Evolutionary conservation across 2,113 vertebrate species (phyloP), one percentile per base, ranked within the genome.

Genomic region (Pollachius pollachius): DNA sequence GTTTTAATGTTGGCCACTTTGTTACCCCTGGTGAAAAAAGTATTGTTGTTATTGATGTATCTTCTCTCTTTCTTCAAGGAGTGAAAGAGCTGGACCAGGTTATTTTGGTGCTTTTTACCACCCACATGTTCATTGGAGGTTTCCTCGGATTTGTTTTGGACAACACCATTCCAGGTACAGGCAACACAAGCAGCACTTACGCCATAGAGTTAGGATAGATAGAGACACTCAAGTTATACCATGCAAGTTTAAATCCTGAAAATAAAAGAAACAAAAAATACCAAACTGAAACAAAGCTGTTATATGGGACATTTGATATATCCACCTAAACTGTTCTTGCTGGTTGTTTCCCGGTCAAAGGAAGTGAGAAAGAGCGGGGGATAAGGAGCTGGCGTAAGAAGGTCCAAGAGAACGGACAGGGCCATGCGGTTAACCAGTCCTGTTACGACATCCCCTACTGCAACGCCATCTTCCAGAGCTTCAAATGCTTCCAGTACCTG

Each of bases 91-190:
- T 93, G 59, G 92, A 94, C 77, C 92, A 93, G 59, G 86, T 93
- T 48, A 89, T 93, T 5, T 84, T 85, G 0, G 90, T 94, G 16
- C 89, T 94, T 67, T 91, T 92, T 66, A 94, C 92, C 57, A 94
- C 91, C 1, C 87, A 91, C 69, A 93, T 93, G 92, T 93, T 93
- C 73, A 91, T 94, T 1, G 91, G 92, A 62, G 92, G 92, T 66
- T 92, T 93, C 75, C 89, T 93, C 59, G 91, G 92, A 0, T 94
- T 93, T 65, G 73, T 93, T 67, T 76, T 94, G 63, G 92, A 94
- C 72, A 94, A 93, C 83, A 93, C 92, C 3, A 91, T 94, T 65
- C 92, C 93, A 86, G 92, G 92, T 93, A 77, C 27, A 57, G 17
- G n/a, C 17, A 1, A 34, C 41, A 16, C 15, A 3, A 34, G 3